These are phyloP conservation scores for Diabrotica virgifera DNA, from an alignment of 1,140 invertebrate genomes.

Conservation along the genomic window DNA sequence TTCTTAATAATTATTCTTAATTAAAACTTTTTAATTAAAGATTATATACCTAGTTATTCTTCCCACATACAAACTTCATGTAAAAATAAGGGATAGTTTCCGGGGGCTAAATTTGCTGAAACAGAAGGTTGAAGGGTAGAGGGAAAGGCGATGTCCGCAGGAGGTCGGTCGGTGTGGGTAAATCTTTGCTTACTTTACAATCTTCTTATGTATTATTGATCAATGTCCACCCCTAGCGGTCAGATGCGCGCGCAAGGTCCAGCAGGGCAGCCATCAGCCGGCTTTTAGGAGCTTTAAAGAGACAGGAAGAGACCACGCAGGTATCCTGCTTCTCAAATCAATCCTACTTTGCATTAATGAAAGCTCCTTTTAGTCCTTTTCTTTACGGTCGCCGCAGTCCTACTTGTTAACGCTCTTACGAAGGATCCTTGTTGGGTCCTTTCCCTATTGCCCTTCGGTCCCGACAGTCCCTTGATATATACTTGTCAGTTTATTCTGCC, in stretches of 20 bases:
- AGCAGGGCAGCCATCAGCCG: constrained; percentile 22
- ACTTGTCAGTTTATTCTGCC: neutral
- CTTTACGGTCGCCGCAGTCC: constrained; percentile 35
- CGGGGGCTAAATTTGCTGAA: neutral
- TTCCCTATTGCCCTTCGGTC: neutral
- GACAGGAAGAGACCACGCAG: constrained; percentile 29
- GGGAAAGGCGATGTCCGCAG: constrained; percentile 20
- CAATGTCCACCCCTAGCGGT: constrained; percentile 47
- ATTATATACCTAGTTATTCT: too few relatives aligned
- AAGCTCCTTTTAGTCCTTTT: constrained; percentile 32
- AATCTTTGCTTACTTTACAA: constrained; percentile 49
- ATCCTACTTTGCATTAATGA: constrained; percentile 46
- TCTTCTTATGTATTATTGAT: constrained; percentile 48
- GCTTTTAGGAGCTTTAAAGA: neutral
- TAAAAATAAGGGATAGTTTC: neutral
- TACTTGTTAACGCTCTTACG: constrained; percentile 35
- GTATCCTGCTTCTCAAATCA: constrained; percentile 38
- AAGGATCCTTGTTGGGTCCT: constrained; percentile 21
- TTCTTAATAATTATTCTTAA: too few relatives aligned
- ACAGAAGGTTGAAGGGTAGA: constrained; percentile 2
- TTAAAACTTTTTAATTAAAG: too few relatives aligned
- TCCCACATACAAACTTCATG: too few relatives aligned
- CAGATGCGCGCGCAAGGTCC: constrained; percentile 37
- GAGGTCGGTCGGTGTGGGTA: constrained; percentile 36
- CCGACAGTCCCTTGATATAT: neutral